Base-by-base conservation (phyloP, 2,888 invertebrate species). In the Protophormia terraenovae region DNA sequence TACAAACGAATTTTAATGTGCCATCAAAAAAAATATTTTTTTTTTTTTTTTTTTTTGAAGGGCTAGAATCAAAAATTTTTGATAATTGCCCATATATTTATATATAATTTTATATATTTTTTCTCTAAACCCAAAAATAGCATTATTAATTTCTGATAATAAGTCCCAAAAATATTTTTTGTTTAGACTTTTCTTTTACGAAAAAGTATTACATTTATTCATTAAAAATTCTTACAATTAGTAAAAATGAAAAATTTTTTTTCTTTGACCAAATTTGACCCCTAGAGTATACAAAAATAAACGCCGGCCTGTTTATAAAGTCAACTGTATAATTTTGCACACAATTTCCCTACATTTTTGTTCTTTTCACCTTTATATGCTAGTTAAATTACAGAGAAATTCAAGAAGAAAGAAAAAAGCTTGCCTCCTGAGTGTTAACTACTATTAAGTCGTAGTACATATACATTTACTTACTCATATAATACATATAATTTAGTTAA, bases 401-500 rank as follows among this genome's bases (percentile, higher is more conserved):
- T 29, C 12, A 19, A 4, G 29, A 71, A 50, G 6, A 53, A 41
- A 24, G 38, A 1, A 75, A 64, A 7, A 22, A 73, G 4, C 10
- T 38, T 16, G 14, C 29, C 16, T 60, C 12, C 41, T 22, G 29
- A 64, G 29, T 45, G 41, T 55, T 29, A 64, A 29, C 62, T 62
- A 45, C 50, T 16, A 16, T 10, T 27, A n/a, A n/a, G n/a, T n/a
- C n/a, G n/a, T n/a, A n/a, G n/a, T 19, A 60, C 14, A 3, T 53
- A 14, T 12, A 50, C 2, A 27, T 5, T 22, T 50, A 22, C 12
- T 16, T 50, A 50, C 22, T 29, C 3, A 2, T 24, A 19, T 14
- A 58, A 58, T 16, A 69, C 41, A 22, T 69, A 50, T 32, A 72
- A 80, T 73, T 82, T 85, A 75, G 84, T 85, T 82, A 85, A 82